Evolutionary conservation across 2,888 invertebrate genomes (phyloP).

Genomic region (Barypeithes pellucidus): DNA sequence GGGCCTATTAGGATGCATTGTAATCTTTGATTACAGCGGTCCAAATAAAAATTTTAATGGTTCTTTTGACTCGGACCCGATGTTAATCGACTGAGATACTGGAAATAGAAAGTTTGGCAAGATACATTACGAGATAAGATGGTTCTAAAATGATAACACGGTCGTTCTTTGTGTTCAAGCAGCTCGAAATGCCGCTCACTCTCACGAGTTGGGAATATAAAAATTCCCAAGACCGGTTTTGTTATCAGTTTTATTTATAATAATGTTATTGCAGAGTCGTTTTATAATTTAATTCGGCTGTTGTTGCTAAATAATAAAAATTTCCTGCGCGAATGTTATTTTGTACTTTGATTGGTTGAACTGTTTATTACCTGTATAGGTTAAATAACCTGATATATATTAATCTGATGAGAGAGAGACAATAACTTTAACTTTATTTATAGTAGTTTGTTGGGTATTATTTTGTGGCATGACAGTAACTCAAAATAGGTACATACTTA

Average conservation of each 20-base stretch:
- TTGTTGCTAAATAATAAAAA: slow-evolving; percentile 42
- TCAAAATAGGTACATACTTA: too few species aligned
- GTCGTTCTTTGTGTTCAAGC: slow-evolving; percentile 52
- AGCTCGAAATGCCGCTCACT: slow-evolving; percentile 52
- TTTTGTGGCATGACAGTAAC: too few species aligned
- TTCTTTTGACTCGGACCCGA: slow-evolving; percentile 54
- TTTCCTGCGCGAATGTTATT: slow-evolving; percentile 26
- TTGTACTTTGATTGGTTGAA: slow-evolving; percentile 29
- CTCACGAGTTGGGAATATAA: slow-evolving; percentile 45
- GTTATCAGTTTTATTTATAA: slow-evolving; percentile 54
- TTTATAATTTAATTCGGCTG: slow-evolving; percentile 36
- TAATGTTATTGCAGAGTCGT: slow-evolving; percentile 35
- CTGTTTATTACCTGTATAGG: slow-evolving; percentile 6
- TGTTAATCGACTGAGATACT: slow-evolving; percentile 54
- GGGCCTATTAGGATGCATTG: slow-evolving; percentile 62
- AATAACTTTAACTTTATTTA: too few species aligned
- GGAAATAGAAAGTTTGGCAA: slow-evolving; percentile 70
- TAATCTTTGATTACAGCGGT: slow-evolving; percentile 65
- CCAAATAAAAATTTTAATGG: slow-evolving; percentile 56
- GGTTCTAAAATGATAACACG: slow-evolving; percentile 64
- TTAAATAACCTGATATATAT: slow-evolving; percentile 1
- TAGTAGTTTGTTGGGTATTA: not conserved
- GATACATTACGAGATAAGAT: slow-evolving; percentile 65
- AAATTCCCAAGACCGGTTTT: slow-evolving; percentile 53
- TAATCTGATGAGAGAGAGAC: too few species aligned